Evolutionary conservation across 2,113 vertebrate species (phyloP).

Genomic region (pig (Sus scrofa)): DNA sequence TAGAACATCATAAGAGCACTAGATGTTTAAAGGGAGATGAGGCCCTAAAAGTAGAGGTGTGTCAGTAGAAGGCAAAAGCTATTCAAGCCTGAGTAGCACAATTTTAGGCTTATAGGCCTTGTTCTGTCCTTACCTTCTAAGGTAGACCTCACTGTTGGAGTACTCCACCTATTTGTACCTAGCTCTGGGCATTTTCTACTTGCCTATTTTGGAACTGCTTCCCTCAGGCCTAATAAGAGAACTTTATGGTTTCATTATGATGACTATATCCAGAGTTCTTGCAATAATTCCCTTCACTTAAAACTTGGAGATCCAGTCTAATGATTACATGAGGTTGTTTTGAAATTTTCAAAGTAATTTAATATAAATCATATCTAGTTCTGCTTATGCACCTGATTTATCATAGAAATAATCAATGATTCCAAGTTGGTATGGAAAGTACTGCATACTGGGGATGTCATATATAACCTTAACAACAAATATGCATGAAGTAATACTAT

Average conservation of each 20-base stretch:
- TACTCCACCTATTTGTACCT: background rate
- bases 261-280: background rate
- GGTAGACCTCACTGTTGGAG: background rate
- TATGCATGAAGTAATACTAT: background rate
- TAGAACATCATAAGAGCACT: background rate
- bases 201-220: background rate
- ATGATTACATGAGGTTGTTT: background rate
- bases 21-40: background rate
- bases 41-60: background rate
- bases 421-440: background rate
- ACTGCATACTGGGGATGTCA: background rate
- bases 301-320: background rate
- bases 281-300: background rate
- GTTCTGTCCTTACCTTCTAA: background rate
- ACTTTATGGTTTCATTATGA: background rate
- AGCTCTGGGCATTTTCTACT: background rate
- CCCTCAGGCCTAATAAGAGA: background rate
- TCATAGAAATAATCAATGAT: background rate
- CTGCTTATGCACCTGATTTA: background rate
- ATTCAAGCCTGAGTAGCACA: background rate
- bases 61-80: background rate
- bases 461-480: background rate
- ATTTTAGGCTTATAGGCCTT: background rate
- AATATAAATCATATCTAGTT: background rate
- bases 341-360: conserved; percentile 1